Evolutionary conservation across 2,113 vertebrate genomes (phyloP), one percentile per base, ranked within the genome.

Genomic region (Lathamus discolor): DNA sequence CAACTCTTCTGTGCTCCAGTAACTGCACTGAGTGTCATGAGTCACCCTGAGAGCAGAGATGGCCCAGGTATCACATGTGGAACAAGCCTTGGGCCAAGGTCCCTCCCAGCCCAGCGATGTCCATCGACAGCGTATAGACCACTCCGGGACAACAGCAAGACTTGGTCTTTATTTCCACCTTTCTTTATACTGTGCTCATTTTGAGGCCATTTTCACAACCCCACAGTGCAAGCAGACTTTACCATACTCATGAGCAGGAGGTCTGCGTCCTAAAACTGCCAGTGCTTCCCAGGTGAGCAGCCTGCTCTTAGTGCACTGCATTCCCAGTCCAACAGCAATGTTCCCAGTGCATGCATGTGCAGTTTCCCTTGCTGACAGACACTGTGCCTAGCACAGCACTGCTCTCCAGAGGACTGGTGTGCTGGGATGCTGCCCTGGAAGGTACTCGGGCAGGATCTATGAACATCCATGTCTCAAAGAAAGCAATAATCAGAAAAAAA

Each of bases 221-320:
- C 27, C 1, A 0, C 28, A 44, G 59, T 2, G 7, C 66, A n/a
- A 29, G 16, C 1, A 16, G 23, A 44, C 31, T 19, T 77, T 17
- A 18, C 17, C 22, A 11, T 6, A 41, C 22, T 44, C 14, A 2
- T 2, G 0, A 48, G 29, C 35, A 61, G 22, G 5, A 70, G 29
- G 31, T 43, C 72, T 68, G 19, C 77, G 55, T 17, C 66, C 51
- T 16, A 35, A 41, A 59, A 4, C 1, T 2, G 43, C 37, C 55
- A 33, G 35, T 8, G 23, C 27, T 20, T 67, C 29, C 59, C 37
- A 35, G 54, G 28, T 25, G 27, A 85, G 67, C 27, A 57, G 46
- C 49, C 35, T 44, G 54, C 17, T 72, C 43, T 51, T 37, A 23
- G 54, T 6, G 9, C 24, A 17, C 37, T 4, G 33, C 4, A 2